Conservation (phyloP, 92 coral and sea anemone species). For the Pocillopora grandis region DNA sequence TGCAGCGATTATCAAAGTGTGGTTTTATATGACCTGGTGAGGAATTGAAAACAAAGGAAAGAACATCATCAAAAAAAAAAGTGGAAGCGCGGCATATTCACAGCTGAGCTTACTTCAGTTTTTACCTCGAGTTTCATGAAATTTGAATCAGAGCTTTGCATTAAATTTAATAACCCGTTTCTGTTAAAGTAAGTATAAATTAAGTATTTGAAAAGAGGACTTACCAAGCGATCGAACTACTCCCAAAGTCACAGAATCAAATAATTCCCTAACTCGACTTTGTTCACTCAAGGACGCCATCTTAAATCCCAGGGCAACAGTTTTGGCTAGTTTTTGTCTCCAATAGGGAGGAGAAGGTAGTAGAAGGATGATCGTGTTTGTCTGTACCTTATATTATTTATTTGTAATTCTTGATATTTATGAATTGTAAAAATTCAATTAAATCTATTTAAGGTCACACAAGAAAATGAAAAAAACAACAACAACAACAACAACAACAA, state of each 20-base stretch:
- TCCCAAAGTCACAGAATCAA: constrained; percentile 92
- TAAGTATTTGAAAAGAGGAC: neutral
- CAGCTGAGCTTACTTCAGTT: neutral
- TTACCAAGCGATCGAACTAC: constrained; percentile 91
- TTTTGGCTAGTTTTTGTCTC: neutral
- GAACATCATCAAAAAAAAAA: neutral
- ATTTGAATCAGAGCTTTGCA: neutral
- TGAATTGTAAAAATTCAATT: neutral
- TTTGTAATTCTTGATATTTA: neutral
- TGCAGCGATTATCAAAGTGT: constrained; percentile 87
- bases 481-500: no score
- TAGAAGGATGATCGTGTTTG: neutral
- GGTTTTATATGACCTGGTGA: constrained; percentile 81
- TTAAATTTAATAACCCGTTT: neutral
- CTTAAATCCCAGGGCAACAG: constrained; percentile 46
- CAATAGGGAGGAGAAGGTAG: constrained; percentile 2
- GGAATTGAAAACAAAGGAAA: neutral
- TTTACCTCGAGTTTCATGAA: neutral
- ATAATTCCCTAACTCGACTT: constrained; percentile 76
- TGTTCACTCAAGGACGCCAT: constrained; percentile 97
- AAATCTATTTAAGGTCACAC: no score
- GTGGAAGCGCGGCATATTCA: no score
- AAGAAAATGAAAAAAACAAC: no score
- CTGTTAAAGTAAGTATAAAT: neutral
- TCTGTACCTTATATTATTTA: neutral